Evolutionary conservation across 2,888 invertebrate genomes (phyloP).

Genomic region (Amphipoea oculea): DNA sequence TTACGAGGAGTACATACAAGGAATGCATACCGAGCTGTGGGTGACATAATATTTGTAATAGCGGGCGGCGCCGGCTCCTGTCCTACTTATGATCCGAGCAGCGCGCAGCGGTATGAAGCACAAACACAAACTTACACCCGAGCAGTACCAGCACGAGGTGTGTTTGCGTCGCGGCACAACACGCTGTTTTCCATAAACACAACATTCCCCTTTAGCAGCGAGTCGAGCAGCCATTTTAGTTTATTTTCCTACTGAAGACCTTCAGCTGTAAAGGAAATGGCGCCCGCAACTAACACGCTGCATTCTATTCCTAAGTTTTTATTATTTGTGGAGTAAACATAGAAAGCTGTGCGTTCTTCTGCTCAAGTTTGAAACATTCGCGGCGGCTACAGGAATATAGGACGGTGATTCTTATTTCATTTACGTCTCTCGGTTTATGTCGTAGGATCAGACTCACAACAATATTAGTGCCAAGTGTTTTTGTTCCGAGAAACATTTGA

Average conservation of each 20-base stretch:
- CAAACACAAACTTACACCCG: slow-evolving; percentile 58
- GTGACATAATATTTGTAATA: slow-evolving; percentile 40
- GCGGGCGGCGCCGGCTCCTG: slow-evolving; percentile 12
- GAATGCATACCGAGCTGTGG: slow-evolving; percentile 15
- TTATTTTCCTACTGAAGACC: slow-evolving; percentile 58
- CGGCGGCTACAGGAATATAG: not conserved
- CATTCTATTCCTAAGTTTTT: slow-evolving; percentile 44
- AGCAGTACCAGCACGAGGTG: slow-evolving; percentile 53
- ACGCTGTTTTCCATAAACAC: slow-evolving; percentile 68
- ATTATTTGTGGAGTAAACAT: slow-evolving; percentile 42
- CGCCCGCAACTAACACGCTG: slow-evolving; percentile 37
- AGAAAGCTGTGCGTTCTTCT: slow-evolving; percentile 13
- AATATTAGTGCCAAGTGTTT: slow-evolving; percentile 8
- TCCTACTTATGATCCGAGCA: slow-evolving; percentile 37
- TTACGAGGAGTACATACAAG: slow-evolving; percentile 28
- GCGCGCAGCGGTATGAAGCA: slow-evolving; percentile 26
- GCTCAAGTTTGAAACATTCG: slow-evolving; percentile 22
- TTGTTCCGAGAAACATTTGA: slow-evolving; percentile 1
- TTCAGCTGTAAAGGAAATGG: slow-evolving; percentile 52
- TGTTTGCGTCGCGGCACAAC: slow-evolving; percentile 48
- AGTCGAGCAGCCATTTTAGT: slow-evolving; percentile 40
- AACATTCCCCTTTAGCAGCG: slow-evolving; percentile 60
- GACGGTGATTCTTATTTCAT: slow-evolving; percentile 17
- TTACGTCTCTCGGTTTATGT: not conserved
- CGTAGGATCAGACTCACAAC: slow-evolving; percentile 19